Evolutionary conservation across 2,113 vertebrate genomes (phyloP).

Genomic region (Ardeotis arabs): DNA sequence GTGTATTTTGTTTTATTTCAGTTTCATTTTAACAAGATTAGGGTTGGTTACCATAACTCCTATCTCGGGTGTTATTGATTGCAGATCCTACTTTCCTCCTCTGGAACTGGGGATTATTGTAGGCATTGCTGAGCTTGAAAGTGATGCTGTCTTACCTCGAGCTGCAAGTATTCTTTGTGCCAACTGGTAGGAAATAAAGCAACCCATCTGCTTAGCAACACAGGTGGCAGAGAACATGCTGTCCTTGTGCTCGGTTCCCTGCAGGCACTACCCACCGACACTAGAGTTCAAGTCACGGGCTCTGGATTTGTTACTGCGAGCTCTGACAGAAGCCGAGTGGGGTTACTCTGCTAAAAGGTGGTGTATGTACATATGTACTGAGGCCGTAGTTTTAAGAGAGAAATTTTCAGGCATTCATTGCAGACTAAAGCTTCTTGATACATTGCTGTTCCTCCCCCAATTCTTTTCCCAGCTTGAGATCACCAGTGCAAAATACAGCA

Average conservation of each 20-base stretch:
- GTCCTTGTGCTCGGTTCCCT: not conserved
- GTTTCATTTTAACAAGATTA: constrained; percentile 18
- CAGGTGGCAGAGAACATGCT: not conserved
- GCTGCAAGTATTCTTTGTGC: not conserved
- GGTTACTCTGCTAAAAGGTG: not conserved
- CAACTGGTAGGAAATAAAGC: not conserved
- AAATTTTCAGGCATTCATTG: not conserved
- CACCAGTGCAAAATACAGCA: not conserved
- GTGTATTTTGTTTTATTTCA: not conserved
- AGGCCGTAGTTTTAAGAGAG: not conserved
- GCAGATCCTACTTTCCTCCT: not conserved
- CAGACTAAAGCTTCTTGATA: not conserved
- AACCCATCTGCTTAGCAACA: not conserved
- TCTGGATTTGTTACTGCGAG: not conserved
- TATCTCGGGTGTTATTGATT: not conserved
- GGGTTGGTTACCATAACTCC: not conserved
- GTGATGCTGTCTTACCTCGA: not conserved
- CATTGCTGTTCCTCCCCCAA: not conserved
- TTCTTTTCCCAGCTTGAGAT: not conserved
- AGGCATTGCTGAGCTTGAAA: not conserved
- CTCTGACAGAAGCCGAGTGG: not conserved
- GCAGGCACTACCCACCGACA: not conserved
- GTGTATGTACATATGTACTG: not conserved
- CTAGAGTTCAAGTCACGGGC: not conserved
- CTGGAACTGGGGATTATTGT: not conserved